Base-by-base conservation (phyloP, 2,113 vertebrate species). In the Spilogale gracilis region DNA sequence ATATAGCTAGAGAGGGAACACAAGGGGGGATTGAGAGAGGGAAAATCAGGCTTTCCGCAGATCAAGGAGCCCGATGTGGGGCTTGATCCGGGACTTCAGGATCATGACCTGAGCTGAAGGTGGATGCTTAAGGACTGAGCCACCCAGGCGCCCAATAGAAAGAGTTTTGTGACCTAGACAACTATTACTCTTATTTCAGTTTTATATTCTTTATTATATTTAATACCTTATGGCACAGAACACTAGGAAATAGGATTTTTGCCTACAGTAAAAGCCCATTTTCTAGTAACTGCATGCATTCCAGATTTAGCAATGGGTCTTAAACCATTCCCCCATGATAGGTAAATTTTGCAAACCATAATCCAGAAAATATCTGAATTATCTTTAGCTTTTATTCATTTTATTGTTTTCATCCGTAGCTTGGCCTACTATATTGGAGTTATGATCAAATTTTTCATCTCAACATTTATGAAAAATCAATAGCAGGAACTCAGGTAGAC, bases 401-500 rank as follows among this genome's bases (percentile, higher is more conserved):
- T 58, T 95, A 32, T 94, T 97, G 95, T 95, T 48, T 63, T 88
- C 61, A 65, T 84, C 76, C 61, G 50, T 45, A 4, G 17, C 79
- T 87, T 82, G 6, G 69, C 54, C 25, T 82, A 48, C 25, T 80
- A 20, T 88, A 87, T 79, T 88, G 78, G 50, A 94, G n/a, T 79
- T 91, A 69, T 90, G 84, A 93, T 94, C 50, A 95, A 73, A 86
- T 82, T 91, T 95, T 95, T 94, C 96, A 91, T 93, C 50, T 96
- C 76, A 95, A 54, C 80, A 58, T 94, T 98, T 96, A 92, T 86
- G 71, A 97, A 96, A 97, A 97, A 97, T 98, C 97, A 95, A 98
- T 97, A 89, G 71, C 93, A 97, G 97, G 95, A 98, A 97, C 90
- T 98, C 88, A 95, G 96, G 95, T 54, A 97, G 96, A 97, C 97